A percentile compares a stretch with the other conserved stretches of the same genome.
Conservation (phyloP, 2,113 vertebrate species). For the Amblyopsis rosae region DNA sequence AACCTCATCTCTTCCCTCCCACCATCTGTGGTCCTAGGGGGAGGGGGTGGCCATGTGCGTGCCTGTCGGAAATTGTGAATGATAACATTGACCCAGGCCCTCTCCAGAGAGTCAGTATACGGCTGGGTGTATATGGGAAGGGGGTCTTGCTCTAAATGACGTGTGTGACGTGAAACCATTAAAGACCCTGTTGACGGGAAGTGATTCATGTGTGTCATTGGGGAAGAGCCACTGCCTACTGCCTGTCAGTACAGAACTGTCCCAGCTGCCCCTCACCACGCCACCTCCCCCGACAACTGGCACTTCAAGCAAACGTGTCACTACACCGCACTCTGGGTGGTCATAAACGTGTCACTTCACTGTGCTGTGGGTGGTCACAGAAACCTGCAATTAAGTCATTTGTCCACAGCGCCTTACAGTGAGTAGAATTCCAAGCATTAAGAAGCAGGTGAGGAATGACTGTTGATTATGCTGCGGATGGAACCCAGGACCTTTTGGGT, state of each 20-base stretch:
- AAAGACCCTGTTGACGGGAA: constrained; percentile 12
- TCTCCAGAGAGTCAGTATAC: constrained; percentile 27
- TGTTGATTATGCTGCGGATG: too few relatives aligned
- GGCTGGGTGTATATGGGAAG: constrained; percentile 3
- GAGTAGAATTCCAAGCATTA: too few relatives aligned
- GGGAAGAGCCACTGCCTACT: constrained; percentile 22
- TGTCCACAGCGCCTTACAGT: too few relatives aligned
- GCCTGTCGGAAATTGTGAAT: constrained; percentile 19
- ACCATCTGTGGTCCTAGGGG: constrained; percentile 6
- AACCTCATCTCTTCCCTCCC: constrained; percentile 5
- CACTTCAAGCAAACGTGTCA: constrained; percentile 12
- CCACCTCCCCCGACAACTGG: constrained; percentile 18
- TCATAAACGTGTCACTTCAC: too few relatives aligned
- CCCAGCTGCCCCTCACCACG: constrained; percentile 36
- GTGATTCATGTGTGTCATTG: constrained; percentile 22
- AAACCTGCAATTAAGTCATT: too few relatives aligned
- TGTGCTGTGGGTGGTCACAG: too few relatives aligned
- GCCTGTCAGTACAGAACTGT: constrained; percentile 36
- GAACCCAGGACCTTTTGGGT: too few relatives aligned
- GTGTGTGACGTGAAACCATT: constrained; percentile 10
- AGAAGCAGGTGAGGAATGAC: too few relatives aligned
- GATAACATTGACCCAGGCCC: constrained; percentile 30
- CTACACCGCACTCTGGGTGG: neutral
- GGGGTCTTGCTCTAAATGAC: constrained; percentile 20
- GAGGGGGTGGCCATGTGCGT: neutral